Conservation (phyloP, 2,113 vertebrate genomes). For the Promerops cafer region DNA sequence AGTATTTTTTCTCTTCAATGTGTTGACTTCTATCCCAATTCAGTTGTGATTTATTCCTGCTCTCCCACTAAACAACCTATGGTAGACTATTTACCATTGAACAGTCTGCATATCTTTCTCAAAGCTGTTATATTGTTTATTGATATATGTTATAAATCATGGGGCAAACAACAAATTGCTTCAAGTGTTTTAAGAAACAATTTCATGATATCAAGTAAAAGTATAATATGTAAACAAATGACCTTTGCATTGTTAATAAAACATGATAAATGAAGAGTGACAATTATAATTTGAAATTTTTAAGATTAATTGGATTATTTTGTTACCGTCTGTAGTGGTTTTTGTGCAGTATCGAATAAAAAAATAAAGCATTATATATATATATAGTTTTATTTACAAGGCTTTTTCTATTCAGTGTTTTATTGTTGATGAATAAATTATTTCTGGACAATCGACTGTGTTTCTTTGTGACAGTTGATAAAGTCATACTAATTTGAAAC, state of each 20-base stretch:
- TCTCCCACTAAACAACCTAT: conserved; percentile 43
- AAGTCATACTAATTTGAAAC: neutral
- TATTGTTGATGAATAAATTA: conserved; percentile 78
- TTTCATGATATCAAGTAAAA: conserved; percentile 58
- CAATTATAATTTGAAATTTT: conserved; percentile 70
- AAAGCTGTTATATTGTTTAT: conserved; percentile 74
- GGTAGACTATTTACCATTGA: conserved; percentile 48
- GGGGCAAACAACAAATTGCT: conserved; percentile 61
- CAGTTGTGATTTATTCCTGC: conserved; percentile 61
- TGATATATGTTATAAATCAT: conserved; percentile 69
- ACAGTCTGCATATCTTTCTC: conserved; percentile 62
- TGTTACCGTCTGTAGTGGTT: conserved; percentile 83
- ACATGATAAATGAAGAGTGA: conserved; percentile 56
- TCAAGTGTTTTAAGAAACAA: conserved; percentile 71
- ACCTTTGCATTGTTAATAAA: conserved; percentile 62
- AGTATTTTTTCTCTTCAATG: conserved; percentile 58
- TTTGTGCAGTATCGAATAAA: conserved; percentile 75
- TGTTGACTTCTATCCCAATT: conserved; percentile 66
- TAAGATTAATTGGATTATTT: conserved; percentile 80
- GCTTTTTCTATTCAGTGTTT: conserved; percentile 78
- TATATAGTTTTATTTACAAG: conserved; percentile 82
- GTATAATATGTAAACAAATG: conserved; percentile 42
- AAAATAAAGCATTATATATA: conserved; percentile 76
- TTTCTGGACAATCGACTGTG: conserved; percentile 70
- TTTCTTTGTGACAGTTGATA: conserved; percentile 63